These are phyloP conservation scores for Galagoides demidoff DNA, from an alignment of 2,797 vertebrate species.

Conservation along the genomic window DNA sequence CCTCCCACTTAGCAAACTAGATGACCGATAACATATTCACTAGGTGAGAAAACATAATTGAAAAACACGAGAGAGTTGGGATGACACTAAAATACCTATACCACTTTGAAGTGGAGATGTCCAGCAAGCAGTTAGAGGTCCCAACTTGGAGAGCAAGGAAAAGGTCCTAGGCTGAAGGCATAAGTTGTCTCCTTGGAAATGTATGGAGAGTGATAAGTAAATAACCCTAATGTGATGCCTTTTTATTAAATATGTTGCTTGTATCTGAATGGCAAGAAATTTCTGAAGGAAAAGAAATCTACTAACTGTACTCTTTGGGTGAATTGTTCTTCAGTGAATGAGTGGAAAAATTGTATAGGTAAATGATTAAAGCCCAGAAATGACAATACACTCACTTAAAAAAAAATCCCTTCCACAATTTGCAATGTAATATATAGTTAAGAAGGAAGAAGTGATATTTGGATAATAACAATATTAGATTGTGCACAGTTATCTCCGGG, in stretches of 20 bases:
- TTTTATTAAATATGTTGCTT: neutral
- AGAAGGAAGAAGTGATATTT: neutral
- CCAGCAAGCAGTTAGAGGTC: neutral
- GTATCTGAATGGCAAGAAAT: neutral
- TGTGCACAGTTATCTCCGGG: neutral
- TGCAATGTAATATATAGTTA: neutral
- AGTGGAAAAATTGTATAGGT: neutral
- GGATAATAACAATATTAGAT: neutral
- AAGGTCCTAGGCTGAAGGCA: neutral
- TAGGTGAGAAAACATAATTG: neutral
- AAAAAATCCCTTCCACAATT: neutral
- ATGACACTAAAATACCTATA: neutral
- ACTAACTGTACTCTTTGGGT: neutral
- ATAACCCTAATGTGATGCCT: neutral
- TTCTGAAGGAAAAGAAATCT: conserved; percentile 9
- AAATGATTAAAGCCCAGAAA: neutral
- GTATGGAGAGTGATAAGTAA: neutral
- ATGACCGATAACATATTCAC: neutral
- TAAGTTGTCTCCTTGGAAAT: neutral
- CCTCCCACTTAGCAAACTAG: neutral
- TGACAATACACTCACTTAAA: neutral
- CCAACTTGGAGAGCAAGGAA: neutral
- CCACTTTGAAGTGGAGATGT: neutral
- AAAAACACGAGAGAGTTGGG: neutral
- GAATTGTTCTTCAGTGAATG: neutral